Base-by-base conservation (phyloP, 2,888 invertebrate genomes). In the Ischnura elegans region DNA sequence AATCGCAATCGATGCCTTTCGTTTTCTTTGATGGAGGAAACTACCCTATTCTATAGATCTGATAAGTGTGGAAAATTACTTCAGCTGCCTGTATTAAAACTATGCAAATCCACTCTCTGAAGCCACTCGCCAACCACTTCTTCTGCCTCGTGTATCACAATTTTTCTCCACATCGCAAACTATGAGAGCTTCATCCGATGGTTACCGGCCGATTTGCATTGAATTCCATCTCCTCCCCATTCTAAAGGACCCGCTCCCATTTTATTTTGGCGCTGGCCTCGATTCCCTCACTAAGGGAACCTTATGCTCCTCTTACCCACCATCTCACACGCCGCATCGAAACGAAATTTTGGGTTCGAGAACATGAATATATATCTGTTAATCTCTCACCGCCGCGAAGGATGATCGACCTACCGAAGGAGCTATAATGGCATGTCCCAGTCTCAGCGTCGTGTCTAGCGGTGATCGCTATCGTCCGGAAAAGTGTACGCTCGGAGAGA, bases 201-300 rank as follows among this genome's bases (percentile, higher is more conserved):
- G 76, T 76, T 36, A 10, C 76, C 76, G 76, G 25, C 76, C 76
- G 76, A 76, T 76, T 76, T 76, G 76, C 76, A 76, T 76, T 76
- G 76, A 76, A 76, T 76, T 25, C 36, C 76, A 76, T 16, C 29
- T n/a, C n/a, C 25, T n/a, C 6, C 21, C 13, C 29, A 16, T 76
- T 25, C 5, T 21, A 25, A 25, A 61, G 76, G 76, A 76, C 76
- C 76, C 76, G 76, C 29, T 76, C 36, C 16, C 10, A 21, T 76
- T 76, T 61, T 61, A 13, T 76, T 76, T 76, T 16, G 76, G 76
- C 76, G 36, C 76, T 76, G 76, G 36, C 76, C 76, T 76, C 76
- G 76, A 76, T 76, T 76, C 36, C 29, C 13, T 47, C 66, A 13
- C n/a, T 0, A 13, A 36, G 76, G 76, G 76, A 25, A 13, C 36